phyloP scores from a whole-genome alignment of 2,888 invertebrate species.

The Dione vanillae region DNA sequence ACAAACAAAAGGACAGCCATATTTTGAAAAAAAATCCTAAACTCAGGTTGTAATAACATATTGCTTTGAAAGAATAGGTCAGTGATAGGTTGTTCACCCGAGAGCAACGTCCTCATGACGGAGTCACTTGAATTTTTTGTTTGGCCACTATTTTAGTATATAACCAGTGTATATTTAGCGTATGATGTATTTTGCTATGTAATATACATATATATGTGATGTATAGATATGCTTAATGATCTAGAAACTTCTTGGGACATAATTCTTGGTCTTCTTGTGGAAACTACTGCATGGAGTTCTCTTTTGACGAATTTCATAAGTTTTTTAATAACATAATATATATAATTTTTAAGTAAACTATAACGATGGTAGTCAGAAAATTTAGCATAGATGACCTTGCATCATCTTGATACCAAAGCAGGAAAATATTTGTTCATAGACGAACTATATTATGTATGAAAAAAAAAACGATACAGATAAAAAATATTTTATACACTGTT shows the following conservation, averaged over 20 bases:
- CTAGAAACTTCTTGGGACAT: background rate
- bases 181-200: background rate
- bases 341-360: background rate
- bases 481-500: background rate
- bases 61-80: constrained; percentile 27
- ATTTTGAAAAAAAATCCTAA: constrained; percentile 1
- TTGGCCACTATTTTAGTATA: constrained; percentile 24
- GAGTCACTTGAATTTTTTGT: constrained; percentile 20
- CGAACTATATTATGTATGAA: background rate
- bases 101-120: constrained; percentile 29
- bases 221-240: background rate
- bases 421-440: background rate
- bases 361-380: background rate
- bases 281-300: too few species aligned
- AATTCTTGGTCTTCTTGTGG: background rate
- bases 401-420: background rate
- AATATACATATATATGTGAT: background rate
- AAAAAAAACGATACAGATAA: background rate
- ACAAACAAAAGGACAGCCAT: background rate
- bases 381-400: background rate
- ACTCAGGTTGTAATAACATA: constrained; percentile 18
- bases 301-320: too few species aligned
- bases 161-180: constrained; percentile 23
- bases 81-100: constrained; percentile 28
- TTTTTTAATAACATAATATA: too few species aligned